Conservation (phyloP, 2,888 invertebrate species). For the Drosophila longiperda region DNA sequence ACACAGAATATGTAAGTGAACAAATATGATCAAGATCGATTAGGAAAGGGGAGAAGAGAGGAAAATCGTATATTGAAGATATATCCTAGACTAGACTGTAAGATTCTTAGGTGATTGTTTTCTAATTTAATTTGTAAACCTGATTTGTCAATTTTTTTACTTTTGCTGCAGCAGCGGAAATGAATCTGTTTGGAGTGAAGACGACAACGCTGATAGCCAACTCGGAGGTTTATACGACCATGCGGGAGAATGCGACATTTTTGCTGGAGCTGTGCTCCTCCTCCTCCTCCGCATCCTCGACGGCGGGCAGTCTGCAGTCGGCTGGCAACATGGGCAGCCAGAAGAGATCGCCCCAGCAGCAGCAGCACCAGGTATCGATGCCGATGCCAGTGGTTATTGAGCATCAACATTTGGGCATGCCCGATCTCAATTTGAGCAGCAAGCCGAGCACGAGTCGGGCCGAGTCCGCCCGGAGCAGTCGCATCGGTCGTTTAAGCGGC, state of each 20-base stretch:
- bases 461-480: conserved; percentile 82
- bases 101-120: neutral
- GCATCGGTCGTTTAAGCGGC: conserved; percentile 78
- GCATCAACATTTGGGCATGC: conserved; percentile 80
- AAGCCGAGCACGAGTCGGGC: conserved; percentile 85
- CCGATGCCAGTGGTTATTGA: conserved; percentile 84
- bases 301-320: neutral
- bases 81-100: neutral
- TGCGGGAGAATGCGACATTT: conserved; percentile 98
- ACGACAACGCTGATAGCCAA: conserved; percentile 83
- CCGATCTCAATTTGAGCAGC: conserved; percentile 79
- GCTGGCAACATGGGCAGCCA: conserved; percentile 17
- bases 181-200: conserved; percentile 85
- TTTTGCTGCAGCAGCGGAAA: conserved; percentile 75
- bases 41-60: neutral
- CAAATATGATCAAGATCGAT: neutral
- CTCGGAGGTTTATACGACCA: conserved; percentile 86
- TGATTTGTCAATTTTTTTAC: neutral
- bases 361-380: conserved; percentile 38
- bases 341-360: conserved; percentile 82
- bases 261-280: conserved; percentile 91
- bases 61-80: neutral
- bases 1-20: too few species aligned
- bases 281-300: conserved; percentile 76
- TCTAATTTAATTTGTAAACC: neutral